Evolutionary conservation across 2,888 invertebrate species (phyloP).

Genomic region (Papilio gigon): DNA sequence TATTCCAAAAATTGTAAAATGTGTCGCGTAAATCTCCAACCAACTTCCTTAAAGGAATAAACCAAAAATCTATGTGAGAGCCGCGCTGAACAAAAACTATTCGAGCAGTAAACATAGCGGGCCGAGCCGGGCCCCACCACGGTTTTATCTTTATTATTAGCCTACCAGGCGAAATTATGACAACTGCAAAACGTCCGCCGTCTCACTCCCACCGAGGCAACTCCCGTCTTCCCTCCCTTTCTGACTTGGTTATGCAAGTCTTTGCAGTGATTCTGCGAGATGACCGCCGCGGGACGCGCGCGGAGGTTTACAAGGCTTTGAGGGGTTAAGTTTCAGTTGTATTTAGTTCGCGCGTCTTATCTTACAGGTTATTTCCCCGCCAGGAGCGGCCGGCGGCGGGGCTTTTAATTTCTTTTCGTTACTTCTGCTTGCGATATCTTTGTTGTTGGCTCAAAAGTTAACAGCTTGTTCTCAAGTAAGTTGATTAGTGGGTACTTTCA

Average conservation of each 20-base stretch:
- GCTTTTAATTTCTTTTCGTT: constrained; percentile 41
- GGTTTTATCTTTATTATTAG: constrained; percentile 82
- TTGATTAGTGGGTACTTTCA: neutral
- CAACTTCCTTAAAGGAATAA: constrained; percentile 15
- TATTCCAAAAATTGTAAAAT: neutral
- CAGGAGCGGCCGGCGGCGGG: constrained; percentile 29
- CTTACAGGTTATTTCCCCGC: constrained; percentile 43
- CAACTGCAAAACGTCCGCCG: constrained; percentile 77
- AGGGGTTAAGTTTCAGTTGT: constrained; percentile 45
- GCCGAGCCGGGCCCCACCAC: constrained; percentile 41
- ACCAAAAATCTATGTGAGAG: constrained; percentile 35
- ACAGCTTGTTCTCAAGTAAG: neutral
- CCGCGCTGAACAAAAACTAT: constrained; percentile 38
- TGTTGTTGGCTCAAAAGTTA: constrained; percentile 8
- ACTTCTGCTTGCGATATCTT: constrained; percentile 13
- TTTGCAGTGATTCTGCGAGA: constrained; percentile 48
- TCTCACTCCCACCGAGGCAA: constrained; percentile 53
- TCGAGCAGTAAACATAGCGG: constrained; percentile 39
- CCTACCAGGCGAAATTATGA: constrained; percentile 83
- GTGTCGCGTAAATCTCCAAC: constrained; percentile 3
- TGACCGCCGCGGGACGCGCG: constrained; percentile 48
- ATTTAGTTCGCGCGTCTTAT: constrained; percentile 41
- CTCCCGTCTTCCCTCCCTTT: constrained; percentile 52
- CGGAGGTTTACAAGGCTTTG: constrained; percentile 46
- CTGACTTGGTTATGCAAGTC: constrained; percentile 45